A percentile compares a stretch with the other conserved stretches of the same genome.
Conservation (phyloP, 2,797 vertebrate genomes). For the Etheostoma perlongum region DNA sequence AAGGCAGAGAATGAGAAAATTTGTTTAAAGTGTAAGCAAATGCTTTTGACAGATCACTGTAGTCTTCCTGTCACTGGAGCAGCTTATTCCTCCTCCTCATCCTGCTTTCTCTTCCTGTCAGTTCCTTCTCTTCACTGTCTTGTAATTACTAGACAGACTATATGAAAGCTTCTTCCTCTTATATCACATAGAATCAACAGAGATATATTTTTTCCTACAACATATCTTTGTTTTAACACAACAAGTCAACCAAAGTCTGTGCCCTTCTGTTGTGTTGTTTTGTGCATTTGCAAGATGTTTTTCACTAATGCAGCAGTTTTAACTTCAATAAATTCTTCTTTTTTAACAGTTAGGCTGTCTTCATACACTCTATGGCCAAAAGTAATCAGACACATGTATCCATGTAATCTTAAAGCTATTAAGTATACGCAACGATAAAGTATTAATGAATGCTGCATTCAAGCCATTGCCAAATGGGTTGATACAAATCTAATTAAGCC, state of each 20-base stretch:
- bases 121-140: conserved; percentile 27
- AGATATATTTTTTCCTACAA: background rate
- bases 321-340: background rate
- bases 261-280: conserved; percentile 9
- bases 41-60: conserved; percentile 54
- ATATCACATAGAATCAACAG: conserved; percentile 48
- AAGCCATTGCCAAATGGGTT: too few species aligned
- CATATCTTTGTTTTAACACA: conserved; percentile 25
- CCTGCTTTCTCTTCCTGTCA: conserved; percentile 28
- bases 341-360: background rate
- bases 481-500: too few species aligned
- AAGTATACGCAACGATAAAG: too few species aligned
- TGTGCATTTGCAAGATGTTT: conserved; percentile 2
- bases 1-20: conserved; percentile 51
- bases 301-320: background rate
- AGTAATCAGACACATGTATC: background rate
- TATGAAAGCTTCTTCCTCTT: conserved; percentile 35
- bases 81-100: conserved; percentile 11
- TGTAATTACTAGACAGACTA: conserved; percentile 41
- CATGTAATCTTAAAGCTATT: background rate
- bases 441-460: too few species aligned
- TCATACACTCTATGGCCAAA: background rate
- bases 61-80: conserved; percentile 29
- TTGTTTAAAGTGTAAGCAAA: conserved; percentile 57
- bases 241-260: background rate